Evolutionary conservation across 1,140 invertebrate genomes (phyloP), one percentile per base, ranked within the genome.

Genomic region (Chymomyza costata): DNA sequence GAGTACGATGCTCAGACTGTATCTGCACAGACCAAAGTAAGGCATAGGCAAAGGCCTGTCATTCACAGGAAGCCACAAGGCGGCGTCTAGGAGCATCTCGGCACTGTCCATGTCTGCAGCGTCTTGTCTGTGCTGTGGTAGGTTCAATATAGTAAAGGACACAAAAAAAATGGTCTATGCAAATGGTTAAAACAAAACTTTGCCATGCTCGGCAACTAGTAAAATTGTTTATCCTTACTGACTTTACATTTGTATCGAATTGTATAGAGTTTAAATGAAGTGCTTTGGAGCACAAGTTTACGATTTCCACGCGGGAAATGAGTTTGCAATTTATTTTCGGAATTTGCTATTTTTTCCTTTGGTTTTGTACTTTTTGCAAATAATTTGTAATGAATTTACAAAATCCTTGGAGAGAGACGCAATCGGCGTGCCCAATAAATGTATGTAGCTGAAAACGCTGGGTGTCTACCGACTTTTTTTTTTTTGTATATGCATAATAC

Each of bases 311-410:
- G 53, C 54, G 38, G 47, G 45, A 71, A 80, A 81, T 80, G 73
- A 80, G 56, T 80, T 71, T 68, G 68, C 73, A 80, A 73, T 68
- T 80, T 80, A 58, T 65, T 71, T 66, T 43, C 19, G 15, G 8
- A 35, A 40, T 41, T 50, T 48, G n/a, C 17, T 45, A 34, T 45
- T 47, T 49, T 46, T 52, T 50, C 21, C 32, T 17, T 41, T 14
- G 7, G 6, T 21, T 15, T 8, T 44, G 34, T 18, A 34, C 35
- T 16, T 19, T 43, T 38, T 25, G 50, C 61, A 66, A 76, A 70
- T 70, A 70, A 76, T 65, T 66, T 65, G 53, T 68, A 80, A 73
- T 81, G 73, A 80, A 80, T 80, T 73, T 66, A 65, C 64, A 80
- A 45, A 71, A 81, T 61, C 64, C 51, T 51, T 46, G 48, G 52